A percentile compares a stretch with the other conserved stretches of the same genome.
Conservation (phyloP, 1,140 invertebrate species). For the Pteromalus puparum region DNA sequence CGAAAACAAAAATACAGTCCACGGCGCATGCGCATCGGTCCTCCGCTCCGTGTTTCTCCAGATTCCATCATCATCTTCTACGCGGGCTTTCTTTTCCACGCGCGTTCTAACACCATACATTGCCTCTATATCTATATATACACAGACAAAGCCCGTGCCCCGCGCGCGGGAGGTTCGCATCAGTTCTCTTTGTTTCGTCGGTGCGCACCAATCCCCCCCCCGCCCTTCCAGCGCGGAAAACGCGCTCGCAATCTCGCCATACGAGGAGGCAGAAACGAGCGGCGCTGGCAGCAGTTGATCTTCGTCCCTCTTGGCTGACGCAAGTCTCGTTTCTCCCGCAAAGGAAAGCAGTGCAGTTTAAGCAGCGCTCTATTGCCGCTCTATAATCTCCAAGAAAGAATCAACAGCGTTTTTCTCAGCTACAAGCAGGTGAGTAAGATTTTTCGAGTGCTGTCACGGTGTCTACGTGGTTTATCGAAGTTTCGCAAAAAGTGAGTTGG, state of each 20-base stretch:
- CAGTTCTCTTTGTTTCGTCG: neutral
- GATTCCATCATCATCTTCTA: neutral
- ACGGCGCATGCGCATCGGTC: neutral
- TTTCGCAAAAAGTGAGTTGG: neutral
- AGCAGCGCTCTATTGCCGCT: neutral
- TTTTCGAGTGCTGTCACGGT: neutral
- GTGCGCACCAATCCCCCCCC: neutral
- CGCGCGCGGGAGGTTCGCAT: too few relatives aligned
- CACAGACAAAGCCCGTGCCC: neutral
- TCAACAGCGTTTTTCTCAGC: neutral
- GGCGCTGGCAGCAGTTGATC: constrained; percentile 40
- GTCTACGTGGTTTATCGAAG: neutral
- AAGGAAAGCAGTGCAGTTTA: neutral
- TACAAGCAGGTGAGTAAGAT: constrained; percentile 23
- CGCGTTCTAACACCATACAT: too few relatives aligned
- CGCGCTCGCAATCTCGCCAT: neutral
- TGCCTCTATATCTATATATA: too few relatives aligned
- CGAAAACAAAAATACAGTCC: neutral
- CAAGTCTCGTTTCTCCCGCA: neutral
- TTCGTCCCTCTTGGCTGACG: constrained; percentile 41
- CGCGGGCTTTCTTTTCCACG: neutral
- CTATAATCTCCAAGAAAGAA: neutral
- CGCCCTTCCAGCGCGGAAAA: neutral
- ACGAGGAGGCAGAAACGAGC: neutral
- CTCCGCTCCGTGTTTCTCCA: neutral